phyloP scores from a whole-genome alignment of 2,113 vertebrate species.

The Clarias batrachus region DNA sequence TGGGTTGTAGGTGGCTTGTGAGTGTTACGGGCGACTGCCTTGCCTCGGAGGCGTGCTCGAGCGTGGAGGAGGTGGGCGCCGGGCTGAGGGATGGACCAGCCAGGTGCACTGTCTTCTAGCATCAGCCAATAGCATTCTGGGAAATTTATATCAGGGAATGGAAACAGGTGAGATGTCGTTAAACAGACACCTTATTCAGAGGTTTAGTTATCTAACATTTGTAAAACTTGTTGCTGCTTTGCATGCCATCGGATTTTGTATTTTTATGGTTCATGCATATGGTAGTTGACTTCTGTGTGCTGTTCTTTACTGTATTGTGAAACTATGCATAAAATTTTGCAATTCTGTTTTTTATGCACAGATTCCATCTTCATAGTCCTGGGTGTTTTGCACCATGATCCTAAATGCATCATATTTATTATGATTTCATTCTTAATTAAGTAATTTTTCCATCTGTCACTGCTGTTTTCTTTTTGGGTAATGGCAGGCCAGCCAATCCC shows the following conservation, averaged over 20 bases:
- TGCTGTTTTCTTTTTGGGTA: background rate
- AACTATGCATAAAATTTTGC: background rate
- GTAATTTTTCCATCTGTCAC: background rate
- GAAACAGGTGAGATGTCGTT: slow-evolving; percentile 71
- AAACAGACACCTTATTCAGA: background rate
- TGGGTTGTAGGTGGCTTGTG: slow-evolving; percentile 79
- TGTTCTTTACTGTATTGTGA: background rate
- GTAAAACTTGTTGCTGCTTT: background rate
- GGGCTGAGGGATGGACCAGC: slow-evolving; percentile 82
- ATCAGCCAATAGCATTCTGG: slow-evolving; percentile 76
- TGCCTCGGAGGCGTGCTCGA: slow-evolving; percentile 81
- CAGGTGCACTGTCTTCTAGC: slow-evolving; percentile 83
- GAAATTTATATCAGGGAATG: slow-evolving; percentile 76
- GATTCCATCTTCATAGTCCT: background rate
- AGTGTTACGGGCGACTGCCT: slow-evolving; percentile 81
- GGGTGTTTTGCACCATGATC: background rate
- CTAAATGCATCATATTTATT: background rate
- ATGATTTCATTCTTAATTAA: background rate
- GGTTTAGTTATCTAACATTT: background rate
- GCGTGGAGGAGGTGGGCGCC: slow-evolving; percentile 76
- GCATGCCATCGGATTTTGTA: background rate
- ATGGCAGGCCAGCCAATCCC: background rate
- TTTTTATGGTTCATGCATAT: background rate
- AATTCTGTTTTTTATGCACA: background rate
- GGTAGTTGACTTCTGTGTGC: background rate